Conservation (phyloP, 2,113 vertebrate genomes). For the Morone chrysops region DNA sequence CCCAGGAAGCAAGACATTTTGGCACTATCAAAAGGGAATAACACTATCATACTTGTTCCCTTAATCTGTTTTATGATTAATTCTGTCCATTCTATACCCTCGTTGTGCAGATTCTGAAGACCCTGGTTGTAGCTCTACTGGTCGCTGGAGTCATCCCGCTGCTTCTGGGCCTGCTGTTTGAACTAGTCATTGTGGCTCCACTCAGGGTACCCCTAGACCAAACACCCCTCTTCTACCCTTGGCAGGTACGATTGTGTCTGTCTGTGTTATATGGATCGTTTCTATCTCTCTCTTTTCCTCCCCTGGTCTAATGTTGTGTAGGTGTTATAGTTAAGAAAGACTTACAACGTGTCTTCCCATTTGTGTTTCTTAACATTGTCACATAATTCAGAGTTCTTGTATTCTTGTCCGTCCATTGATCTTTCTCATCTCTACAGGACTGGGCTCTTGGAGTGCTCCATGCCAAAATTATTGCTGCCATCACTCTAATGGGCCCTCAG, state of each 20-base stretch:
- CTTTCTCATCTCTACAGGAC: conserved; percentile 82
- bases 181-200: conserved; percentile 96
- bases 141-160: conserved; percentile 96
- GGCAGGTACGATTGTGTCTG: conserved; percentile 89
- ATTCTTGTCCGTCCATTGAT: neutral
- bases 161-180: conserved; percentile 94
- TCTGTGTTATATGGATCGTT: neutral
- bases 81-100: too few species aligned
- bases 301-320: neutral
- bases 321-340: too few species aligned
- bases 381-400: neutral
- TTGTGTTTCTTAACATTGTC: neutral
- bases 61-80: too few species aligned
- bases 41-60: neutral
- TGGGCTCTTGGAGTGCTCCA: conserved; percentile 99
- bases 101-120: conserved; percentile 92
- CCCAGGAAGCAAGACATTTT: neutral
- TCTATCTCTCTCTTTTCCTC: too few species aligned
- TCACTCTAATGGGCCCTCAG: conserved; percentile 98
- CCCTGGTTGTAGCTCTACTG: conserved; percentile 93
- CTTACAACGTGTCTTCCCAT: too few species aligned
- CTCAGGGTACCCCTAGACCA: conserved; percentile 97
- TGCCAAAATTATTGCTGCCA: conserved; percentile 99
- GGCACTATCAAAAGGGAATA: neutral
- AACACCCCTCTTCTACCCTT: conserved; percentile 98